Percentiles rank a stretch among this genome's conserved stretches.
Evolutionary conservation across 53 echinoderm and acorn worm species (phyloP).

Genomic region (Temnopleurus reevesii): DNA sequence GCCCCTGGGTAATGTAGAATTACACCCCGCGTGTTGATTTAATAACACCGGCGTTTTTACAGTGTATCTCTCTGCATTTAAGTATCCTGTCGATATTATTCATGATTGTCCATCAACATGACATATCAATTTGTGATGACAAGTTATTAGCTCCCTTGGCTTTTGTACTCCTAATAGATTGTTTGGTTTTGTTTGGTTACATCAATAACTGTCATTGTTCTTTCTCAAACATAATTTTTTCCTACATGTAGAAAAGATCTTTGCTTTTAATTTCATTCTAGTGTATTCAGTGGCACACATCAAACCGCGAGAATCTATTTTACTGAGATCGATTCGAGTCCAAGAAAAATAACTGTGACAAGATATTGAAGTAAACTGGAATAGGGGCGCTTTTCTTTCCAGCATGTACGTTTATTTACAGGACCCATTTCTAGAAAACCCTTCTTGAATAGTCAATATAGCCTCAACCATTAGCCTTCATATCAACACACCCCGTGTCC

Average conservation of each 20-base stretch:
- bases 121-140: too few species aligned
- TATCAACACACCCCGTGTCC: conserved; percentile 55
- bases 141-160: too few species aligned
- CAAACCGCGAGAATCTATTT: conserved; percentile 36
- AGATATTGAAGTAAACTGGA: conserved; percentile 54
- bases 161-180: too few species aligned
- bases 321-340: conserved; percentile 19
- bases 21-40: too few species aligned
- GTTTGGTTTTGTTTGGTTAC: too few species aligned
- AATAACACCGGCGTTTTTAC: too few species aligned
- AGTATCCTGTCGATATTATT: too few species aligned
- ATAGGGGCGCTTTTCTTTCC: conserved; percentile 47
- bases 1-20: too few species aligned
- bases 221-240: too few species aligned
- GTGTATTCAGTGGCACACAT: conserved; percentile 18
- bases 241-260: neutral
- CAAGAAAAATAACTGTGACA: conserved; percentile 55
- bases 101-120: too few species aligned
- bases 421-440: conserved; percentile 53
- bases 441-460: conserved; percentile 61
- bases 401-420: conserved; percentile 59
- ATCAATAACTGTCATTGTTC: too few species aligned
- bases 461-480: conserved; percentile 58
- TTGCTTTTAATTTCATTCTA: neutral
- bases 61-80: too few species aligned